Evolutionary conservation across 2,888 invertebrate species (phyloP).

Genomic region (Acholoe squamosa): DNA sequence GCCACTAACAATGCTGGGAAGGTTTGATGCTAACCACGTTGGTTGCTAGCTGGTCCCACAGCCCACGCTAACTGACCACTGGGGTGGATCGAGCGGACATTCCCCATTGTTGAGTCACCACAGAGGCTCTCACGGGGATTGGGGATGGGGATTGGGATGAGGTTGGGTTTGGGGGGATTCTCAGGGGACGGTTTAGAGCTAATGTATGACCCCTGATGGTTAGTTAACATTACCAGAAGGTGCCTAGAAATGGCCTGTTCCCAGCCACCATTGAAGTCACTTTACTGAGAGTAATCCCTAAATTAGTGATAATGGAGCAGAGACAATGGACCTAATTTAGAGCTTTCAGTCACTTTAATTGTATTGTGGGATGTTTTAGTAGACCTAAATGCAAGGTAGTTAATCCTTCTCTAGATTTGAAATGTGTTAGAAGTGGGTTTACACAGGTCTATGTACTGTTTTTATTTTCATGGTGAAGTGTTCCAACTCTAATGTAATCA

Average conservation of each 20-base stretch:
- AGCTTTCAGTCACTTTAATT: not conserved
- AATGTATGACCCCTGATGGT: constrained; percentile 15
- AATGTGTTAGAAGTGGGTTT: no score
- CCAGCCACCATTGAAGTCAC: not conserved
- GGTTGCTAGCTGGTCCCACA: not conserved
- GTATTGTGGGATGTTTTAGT: no score
- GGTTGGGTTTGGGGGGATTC: constrained; percentile 29
- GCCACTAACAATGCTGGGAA: not conserved
- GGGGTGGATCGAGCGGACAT: constrained; percentile 8
- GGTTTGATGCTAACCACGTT: not conserved
- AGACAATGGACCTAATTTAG: not conserved
- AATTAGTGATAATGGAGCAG: not conserved
- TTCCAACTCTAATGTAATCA: no score
- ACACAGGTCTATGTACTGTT: no score
- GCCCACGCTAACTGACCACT: not conserved
- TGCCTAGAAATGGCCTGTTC: not conserved
- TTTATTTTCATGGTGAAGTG: no score
- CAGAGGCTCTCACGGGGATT: not conserved
- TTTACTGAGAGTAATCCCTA: not conserved
- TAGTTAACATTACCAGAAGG: constrained; percentile 23
- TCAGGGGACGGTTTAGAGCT: not conserved
- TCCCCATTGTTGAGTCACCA: constrained; percentile 39
- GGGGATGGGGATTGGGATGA: not conserved
- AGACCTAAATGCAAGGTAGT: no score
- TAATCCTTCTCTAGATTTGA: no score